Evolutionary conservation across 2,113 vertebrate genomes (phyloP), one percentile per base, ranked within the genome.

Genomic region (Ascaphus truei): DNA sequence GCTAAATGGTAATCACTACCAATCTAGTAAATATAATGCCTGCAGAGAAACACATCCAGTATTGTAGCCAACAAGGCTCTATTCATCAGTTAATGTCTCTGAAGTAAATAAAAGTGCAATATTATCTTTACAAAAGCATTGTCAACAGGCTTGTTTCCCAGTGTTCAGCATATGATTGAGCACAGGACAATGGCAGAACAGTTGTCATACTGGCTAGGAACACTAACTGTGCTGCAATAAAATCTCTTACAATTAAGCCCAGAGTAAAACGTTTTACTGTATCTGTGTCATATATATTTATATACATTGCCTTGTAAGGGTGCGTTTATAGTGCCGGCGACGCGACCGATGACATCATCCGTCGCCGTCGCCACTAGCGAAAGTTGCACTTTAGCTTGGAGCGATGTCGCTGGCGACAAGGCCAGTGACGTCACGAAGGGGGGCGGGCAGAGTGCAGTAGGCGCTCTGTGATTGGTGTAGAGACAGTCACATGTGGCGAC

Each of bases 1-100:
- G 5, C 30, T 29, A 68, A 60, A 68, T 56, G 23, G 48, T 68
- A 60, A 50, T 68, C 30, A 29, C 27, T 48, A 20, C 31, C 9
- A 39, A 39, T 39, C 2, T 20, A 16, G 8, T 36, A 30, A 27
- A 25, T 47, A 48, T 48, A 48, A 58, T 48, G 27, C 39, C 31
- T 29, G 29, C 8, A 10, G 22, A 56, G 20, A 57, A 67, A 41
- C n/a, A 31, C 13, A 26, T 31, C 20, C n/a, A 33, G 13, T 36
- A 34, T 37, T 50, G 34, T 22, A 25, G 41, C 13, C 48, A 68
- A 50, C 41, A 59, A 29, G 30, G 30, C 15, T 36, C 57, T 68
- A 27, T 58, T 55, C 41, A 34, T 12, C 25, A 59, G 55, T 18
- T 36, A 48, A 36, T 48, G 27, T 9, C 12, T 58, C 48, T 33